Base-by-base conservation (phyloP, 2,888 invertebrate species). In the Xestia c-nigrum region DNA sequence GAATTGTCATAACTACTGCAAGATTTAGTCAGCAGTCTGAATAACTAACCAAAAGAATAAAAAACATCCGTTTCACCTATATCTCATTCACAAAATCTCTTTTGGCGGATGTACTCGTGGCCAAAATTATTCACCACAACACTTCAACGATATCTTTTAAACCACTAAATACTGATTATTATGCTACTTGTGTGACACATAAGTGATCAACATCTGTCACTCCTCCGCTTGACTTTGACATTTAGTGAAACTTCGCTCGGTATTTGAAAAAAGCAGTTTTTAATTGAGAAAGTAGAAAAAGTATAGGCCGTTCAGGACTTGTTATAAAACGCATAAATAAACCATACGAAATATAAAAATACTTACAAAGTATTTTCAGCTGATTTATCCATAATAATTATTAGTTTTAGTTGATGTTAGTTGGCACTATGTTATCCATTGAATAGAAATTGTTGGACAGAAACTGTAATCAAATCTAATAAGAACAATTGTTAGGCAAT, bases 191-290 rank as follows among this genome's bases (percentile, higher is more conserved):
- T 72, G 68, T 31, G 31, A 31, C 77, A 67, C 43, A 16, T 59
- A 16, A 7, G 43, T 71, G 82, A 78, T 85, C 72, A 63, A 65
- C 5, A 84, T 81, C 55, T 66, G 77, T 69, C 67, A 76, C 74
- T 66, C 40, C 4, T 50, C 71, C n/a, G 31, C 38, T 31, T 64
- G 52, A 63, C 50, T 40, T 74, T 76, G 66, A 80, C 64, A 76
- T 82, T 77, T 31, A 61, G 72, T 61, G 76, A 86, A 81, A 88
- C 65, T 78, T 72, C 72, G 72, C 24, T 77, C 64, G 74, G 46
- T 64, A 68, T 81, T 78, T 72, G n/a, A 31, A 65, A 80, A 87
- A 81, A 57, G 81, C 81, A 86, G 31, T 21, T 40, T 69, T 6
- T 21, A 65, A 52, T 76, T 77, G 61, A 52, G 70, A 78, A 74